phyloP scores from a whole-genome alignment of 2,113 vertebrate genomes.

The Myotis yumanensis region DNA sequence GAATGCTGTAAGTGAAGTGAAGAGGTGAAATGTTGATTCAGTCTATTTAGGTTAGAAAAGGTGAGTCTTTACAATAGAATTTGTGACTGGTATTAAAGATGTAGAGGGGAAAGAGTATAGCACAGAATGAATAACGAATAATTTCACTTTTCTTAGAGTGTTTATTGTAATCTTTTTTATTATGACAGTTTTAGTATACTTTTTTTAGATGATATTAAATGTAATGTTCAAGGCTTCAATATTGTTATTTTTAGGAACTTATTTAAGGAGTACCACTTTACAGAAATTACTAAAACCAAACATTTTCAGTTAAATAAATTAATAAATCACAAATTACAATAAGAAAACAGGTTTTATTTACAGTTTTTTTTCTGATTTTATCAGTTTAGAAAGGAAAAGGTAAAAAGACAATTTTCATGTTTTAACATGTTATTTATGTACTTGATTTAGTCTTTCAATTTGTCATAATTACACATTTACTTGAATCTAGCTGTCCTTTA shows the following conservation, averaged over 20 bases:
- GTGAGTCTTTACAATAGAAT: not conserved
- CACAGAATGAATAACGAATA: constrained; percentile 4
- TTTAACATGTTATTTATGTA: constrained; percentile 47
- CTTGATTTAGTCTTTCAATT: constrained; percentile 38
- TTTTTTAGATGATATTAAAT: constrained; percentile 46
- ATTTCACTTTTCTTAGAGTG: not conserved
- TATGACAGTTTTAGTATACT: constrained; percentile 44
- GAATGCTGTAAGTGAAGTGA: constrained; percentile 27
- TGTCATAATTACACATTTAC: constrained; percentile 52
- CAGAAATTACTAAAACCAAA: constrained; percentile 49
- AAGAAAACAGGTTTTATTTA: constrained; percentile 45
- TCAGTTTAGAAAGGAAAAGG: constrained; percentile 49
- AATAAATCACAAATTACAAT: constrained; percentile 7
- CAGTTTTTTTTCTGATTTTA: not conserved
- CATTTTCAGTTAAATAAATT: constrained; percentile 9
- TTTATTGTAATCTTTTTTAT: constrained; percentile 44
- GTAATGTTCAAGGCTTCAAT: constrained; percentile 6
- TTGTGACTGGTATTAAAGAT: constrained; percentile 26
- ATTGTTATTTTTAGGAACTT: constrained; percentile 50
- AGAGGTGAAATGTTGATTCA: not conserved
- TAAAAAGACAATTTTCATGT: constrained; percentile 30
- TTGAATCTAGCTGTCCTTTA: constrained; percentile 66
- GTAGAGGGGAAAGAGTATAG: not conserved
- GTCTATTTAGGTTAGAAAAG: constrained; percentile 22
- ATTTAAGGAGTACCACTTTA: constrained; percentile 51